Conservation (phyloP, 2,888 invertebrate species). For the Eremobia ochroleuca region DNA sequence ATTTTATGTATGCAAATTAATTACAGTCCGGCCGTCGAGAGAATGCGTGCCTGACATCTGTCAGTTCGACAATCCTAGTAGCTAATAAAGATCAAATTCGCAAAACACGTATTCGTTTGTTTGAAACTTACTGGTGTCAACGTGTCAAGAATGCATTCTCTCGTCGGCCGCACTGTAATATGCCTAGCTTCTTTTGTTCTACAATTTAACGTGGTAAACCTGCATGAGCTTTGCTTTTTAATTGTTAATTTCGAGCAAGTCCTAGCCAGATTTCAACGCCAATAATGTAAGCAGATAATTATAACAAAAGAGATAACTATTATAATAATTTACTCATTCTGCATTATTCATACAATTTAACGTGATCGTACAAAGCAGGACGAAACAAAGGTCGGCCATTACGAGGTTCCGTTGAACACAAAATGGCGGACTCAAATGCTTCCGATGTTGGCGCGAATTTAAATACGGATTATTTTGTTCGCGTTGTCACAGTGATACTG, state of each 20-base stretch:
- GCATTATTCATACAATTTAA: constrained; percentile 47
- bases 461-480: constrained; percentile 41
- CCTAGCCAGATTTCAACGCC: background rate
- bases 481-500: constrained; percentile 10
- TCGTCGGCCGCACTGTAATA: no score
- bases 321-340: constrained; percentile 35
- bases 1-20: no score
- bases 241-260: background rate
- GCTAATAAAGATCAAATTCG: no score
- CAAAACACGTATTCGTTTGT: no score
- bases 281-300: constrained; percentile 11
- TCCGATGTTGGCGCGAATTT: constrained; percentile 48
- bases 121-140: no score
- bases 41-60: no score
- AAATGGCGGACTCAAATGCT: constrained; percentile 56
- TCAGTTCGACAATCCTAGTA: no score
- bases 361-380: constrained; percentile 49
- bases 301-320: constrained; percentile 27
- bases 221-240: no score
- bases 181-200: no score
- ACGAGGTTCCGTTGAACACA: constrained; percentile 54
- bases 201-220: no score
- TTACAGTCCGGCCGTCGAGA: no score
- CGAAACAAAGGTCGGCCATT: constrained; percentile 57
- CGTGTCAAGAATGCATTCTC: no score